Conservation (phyloP, 1,140 invertebrate species). For the Alviniconcha marisindica region DNA sequence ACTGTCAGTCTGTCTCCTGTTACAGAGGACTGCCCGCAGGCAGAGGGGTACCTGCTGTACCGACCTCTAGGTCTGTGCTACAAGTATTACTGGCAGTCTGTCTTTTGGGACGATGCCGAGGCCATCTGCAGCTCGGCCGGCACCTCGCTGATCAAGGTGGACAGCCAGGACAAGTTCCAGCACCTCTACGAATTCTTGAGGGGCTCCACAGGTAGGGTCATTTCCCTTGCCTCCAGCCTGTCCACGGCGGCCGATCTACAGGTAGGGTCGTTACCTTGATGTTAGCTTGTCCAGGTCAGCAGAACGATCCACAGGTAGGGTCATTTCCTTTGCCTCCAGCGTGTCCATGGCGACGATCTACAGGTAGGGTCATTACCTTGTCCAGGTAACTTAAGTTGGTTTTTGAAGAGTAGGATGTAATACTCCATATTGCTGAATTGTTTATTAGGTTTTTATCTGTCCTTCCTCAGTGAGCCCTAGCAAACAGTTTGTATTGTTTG, state of each 20-base stretch:
- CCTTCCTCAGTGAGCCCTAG: too few species aligned
- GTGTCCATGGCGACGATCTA: too few species aligned
- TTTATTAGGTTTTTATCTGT: too few species aligned
- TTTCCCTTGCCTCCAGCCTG: too few species aligned
- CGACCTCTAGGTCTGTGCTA: slow-evolving; percentile 26
- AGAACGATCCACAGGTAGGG: background rate
- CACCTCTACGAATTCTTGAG: slow-evolving; percentile 28
- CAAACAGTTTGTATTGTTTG: too few species aligned
- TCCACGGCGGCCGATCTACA: background rate
- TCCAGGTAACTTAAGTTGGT: too few species aligned
- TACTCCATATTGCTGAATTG: too few species aligned
- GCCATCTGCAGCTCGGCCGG: background rate
- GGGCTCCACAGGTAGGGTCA: slow-evolving; percentile 12
- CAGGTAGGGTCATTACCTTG: too few species aligned
- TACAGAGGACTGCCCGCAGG: slow-evolving; percentile 14
- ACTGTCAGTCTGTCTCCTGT: background rate
- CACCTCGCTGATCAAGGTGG: slow-evolving; percentile 19
- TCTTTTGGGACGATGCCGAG: slow-evolving; percentile 6
- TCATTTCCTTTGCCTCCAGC: too few species aligned
- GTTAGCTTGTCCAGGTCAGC: background rate
- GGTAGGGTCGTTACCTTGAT: background rate
- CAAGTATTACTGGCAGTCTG: background rate
- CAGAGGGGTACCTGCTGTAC: background rate
- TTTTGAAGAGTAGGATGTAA: too few species aligned
- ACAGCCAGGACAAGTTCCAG: background rate